Conservation (phyloP, 2,797 vertebrate species). For the Argyrosomus regius region DNA sequence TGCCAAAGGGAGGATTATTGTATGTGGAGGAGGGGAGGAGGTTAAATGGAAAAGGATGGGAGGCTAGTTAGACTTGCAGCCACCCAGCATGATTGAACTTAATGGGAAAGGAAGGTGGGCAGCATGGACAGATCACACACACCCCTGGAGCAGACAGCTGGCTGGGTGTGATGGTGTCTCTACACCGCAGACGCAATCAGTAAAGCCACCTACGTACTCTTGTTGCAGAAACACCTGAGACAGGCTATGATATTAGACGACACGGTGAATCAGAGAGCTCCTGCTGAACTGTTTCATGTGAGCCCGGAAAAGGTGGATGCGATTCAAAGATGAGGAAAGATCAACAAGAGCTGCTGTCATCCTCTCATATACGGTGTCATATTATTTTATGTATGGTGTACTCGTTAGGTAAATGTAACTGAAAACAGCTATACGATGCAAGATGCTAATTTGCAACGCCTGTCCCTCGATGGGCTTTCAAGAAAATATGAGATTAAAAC, state of each 20-base stretch:
- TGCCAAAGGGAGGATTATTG: slow-evolving; percentile 46
- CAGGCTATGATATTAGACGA: slow-evolving; percentile 24
- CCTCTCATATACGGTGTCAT: neutral
- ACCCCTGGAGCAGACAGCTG: slow-evolving; percentile 52
- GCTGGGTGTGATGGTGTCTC: slow-evolving; percentile 37
- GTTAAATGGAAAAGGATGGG: slow-evolving; percentile 58
- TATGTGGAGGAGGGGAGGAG: slow-evolving; percentile 37
- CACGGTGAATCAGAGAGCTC: neutral
- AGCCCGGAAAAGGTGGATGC: neutral
- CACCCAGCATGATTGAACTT: slow-evolving; percentile 66
- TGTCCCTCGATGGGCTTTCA: too few relatives aligned
- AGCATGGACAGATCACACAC: slow-evolving; percentile 59
- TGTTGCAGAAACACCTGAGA: slow-evolving; percentile 45
- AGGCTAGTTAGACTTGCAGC: slow-evolving; percentile 54
- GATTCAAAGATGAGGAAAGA: slow-evolving; percentile 19
- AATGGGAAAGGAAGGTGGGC: slow-evolving; percentile 66
- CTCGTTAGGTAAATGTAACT: too few relatives aligned
- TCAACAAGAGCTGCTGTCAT: slow-evolving; percentile 21
- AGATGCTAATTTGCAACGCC: too few relatives aligned
- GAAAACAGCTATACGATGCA: too few relatives aligned
- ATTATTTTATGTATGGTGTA: too few relatives aligned
- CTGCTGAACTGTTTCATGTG: neutral
- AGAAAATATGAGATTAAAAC: too few relatives aligned
- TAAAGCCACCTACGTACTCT: slow-evolving; percentile 32
- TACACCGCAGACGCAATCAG: slow-evolving; percentile 48